Base-by-base conservation (phyloP, 1,140 invertebrate genomes). In the Pogonognathellus flavescens region DNA sequence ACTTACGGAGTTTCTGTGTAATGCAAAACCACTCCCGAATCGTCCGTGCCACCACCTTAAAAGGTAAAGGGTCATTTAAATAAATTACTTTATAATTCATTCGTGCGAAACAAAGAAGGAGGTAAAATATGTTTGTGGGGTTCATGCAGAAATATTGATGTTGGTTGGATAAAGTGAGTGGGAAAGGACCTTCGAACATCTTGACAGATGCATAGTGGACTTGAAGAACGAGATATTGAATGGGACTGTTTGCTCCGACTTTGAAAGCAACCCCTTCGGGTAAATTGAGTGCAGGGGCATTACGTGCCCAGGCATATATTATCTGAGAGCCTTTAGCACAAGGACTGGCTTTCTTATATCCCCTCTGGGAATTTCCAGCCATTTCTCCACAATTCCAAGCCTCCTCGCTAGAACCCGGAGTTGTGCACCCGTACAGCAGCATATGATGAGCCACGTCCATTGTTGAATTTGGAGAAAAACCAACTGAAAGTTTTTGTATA, bases 361-460 rank as follows among this genome's bases (percentile, higher is more conserved):
- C 84, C 20, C 92, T 89, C 82, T 89, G 72, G 6, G 91, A 91
- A 81, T 89, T 88, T 41, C 91, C 89, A 11, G 94, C 92, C 97
- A 99, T 98, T 92, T 98, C 97, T 7, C 97, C 97, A 90, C 97
- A 99, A 91, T 97, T 94, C 96, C 97, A 99, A 60, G 95, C 94
- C 60, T 93, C 90, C 87, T 95, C 93, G 82, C 93, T 91, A 57
- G 93, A 94, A 55, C 97, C 97, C 6, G 98, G 97, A 86, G 93
- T 92, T 41, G 93, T 92, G 89, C 98, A 99, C 13, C 98, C 98
- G 91, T 98, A 99, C 0, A 99, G 91, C 84, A 99, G 92, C 93
- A 99, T 99, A 90, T 99, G 98, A 92, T 99, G 98, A 11, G 96
- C 96, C 1, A 94, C 95, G 88, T 95, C 91, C 94, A 95, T 97